These are phyloP conservation scores for Chaenogobius annularis DNA, from an alignment of 2,113 vertebrate species.

Conservation along the genomic window DNA sequence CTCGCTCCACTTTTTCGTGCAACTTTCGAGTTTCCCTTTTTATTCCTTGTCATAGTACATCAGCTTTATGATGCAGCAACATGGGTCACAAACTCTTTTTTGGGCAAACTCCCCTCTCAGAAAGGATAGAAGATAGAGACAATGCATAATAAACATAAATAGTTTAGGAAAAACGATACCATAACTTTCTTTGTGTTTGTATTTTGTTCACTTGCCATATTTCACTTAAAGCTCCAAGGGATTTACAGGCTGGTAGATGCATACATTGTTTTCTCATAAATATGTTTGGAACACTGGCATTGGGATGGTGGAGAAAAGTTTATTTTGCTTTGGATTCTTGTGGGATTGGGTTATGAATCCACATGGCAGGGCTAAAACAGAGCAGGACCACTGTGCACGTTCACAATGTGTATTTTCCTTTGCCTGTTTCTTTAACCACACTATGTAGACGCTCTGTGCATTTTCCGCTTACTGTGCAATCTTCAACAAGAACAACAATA, in stretches of 20 bases:
- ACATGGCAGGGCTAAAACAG: slow-evolving; percentile 56
- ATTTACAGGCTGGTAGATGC: neutral
- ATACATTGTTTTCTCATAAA: slow-evolving; percentile 28
- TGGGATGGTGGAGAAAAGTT: slow-evolving; percentile 25
- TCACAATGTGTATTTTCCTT: slow-evolving; percentile 11
- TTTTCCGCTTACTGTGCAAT: slow-evolving; percentile 62
- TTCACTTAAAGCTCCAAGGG: neutral
- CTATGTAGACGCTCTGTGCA: slow-evolving; percentile 38
- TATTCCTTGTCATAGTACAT: neutral
- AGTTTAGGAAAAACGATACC: neutral
- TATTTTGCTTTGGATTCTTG: slow-evolving; percentile 47
- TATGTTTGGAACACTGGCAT: slow-evolving; percentile 22
- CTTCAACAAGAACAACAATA: slow-evolving; percentile 57
- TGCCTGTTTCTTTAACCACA: slow-evolving; percentile 35
- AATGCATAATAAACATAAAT: neutral
- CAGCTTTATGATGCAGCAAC: neutral
- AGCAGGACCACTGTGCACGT: slow-evolving; percentile 45
- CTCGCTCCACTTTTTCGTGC: slow-evolving; percentile 2
- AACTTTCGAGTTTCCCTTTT: neutral
- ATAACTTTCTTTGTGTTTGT: neutral
- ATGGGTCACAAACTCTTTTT: neutral
- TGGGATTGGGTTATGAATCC: slow-evolving; percentile 70
- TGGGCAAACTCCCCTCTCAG: neutral
- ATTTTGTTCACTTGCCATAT: neutral
- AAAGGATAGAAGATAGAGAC: neutral